Base-by-base conservation (phyloP, 2,888 invertebrate species). In the Hemaris fuciformis region DNA sequence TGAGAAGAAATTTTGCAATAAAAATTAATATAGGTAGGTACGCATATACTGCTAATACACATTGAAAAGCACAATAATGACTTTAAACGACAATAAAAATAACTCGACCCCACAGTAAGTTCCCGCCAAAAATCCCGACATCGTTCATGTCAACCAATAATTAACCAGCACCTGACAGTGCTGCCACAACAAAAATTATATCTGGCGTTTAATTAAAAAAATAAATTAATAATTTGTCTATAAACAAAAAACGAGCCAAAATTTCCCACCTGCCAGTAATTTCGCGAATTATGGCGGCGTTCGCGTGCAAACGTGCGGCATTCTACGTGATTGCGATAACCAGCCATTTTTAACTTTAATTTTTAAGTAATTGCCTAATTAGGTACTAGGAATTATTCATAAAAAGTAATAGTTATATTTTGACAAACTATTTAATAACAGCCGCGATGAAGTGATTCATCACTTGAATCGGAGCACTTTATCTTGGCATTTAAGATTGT, bases 251-350 rank as follows among this genome's bases (percentile, higher is more conserved):
- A 45, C 42, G 4, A 59, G 38, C 61, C 63, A 6, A 64, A 70
- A 57, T 48, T 53, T 46, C 59, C 70, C 66, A 71, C 66, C 68
- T 71, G 66, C 66, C 59, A 42, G 25, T 58, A 62, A 66, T 68
- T 64, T 65, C 45, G 63, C 66, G 63, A 61, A 61, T 68, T 25
- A 15, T 10, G 61, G 53, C 64, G 56, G 64, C 59, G 65, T 41
- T 72, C 48, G 72, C 72, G 72, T 72, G 72, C 22, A 5, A 8
- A 13, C 57, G 43, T 38, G 10, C 57, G 62, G 60, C 57, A 67
- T 67, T 64, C 45, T 45, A 25, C 43, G 53, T 41, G 31, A 41
- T 53, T 41, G 41, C 20, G 60, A 53, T 60, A 60, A 53, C 23
- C 23, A 53, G 53, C 15, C 53, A 10, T 53, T 53, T 53, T 31